These are phyloP conservation scores for Drosophila teissieri DNA, from an alignment of 1,140 invertebrate species.

Conservation along the genomic window DNA sequence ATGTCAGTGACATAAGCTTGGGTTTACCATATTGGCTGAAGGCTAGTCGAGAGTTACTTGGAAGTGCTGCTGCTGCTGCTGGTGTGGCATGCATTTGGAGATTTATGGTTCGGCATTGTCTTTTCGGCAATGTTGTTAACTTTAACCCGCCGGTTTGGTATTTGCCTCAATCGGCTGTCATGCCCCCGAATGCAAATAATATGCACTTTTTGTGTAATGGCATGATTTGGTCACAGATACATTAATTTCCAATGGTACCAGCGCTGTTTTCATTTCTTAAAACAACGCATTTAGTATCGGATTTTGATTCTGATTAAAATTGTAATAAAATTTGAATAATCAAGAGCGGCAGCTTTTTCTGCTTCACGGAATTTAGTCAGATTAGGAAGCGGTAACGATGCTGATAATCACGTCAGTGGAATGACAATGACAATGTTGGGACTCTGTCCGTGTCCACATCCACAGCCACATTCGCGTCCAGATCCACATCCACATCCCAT, in stretches of 20 bases:
- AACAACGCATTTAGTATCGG: background rate
- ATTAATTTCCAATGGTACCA: background rate
- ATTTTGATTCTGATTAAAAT: background rate
- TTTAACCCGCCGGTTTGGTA: constrained; percentile 65
- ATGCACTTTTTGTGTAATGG: constrained; percentile 69
- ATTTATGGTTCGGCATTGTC: constrained; percentile 81
- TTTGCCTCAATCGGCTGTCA: constrained; percentile 51
- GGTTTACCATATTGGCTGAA: constrained; percentile 77
- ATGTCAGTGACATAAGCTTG: constrained; percentile 82
- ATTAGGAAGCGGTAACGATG: constrained; percentile 2
- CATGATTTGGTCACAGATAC: constrained; percentile 35
- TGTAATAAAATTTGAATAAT: too few species aligned
- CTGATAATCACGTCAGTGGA: constrained; percentile 43
- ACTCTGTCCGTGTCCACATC: constrained; percentile 3
- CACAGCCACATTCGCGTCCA: constrained; percentile 10
- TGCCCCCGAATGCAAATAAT: constrained; percentile 67
- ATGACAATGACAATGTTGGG: constrained; percentile 41
- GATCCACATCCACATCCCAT: constrained; percentile 4
- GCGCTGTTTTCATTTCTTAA: too few species aligned
- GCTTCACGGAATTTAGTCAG: background rate
- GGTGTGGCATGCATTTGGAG: constrained; percentile 79
- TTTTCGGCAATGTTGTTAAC: constrained; percentile 76
- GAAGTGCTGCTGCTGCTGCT: constrained; percentile 57
- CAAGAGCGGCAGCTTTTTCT: background rate
- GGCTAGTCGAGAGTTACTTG: constrained; percentile 80